A percentile compares a stretch with the other conserved stretches of the same genome.
phyloP scores from a whole-genome alignment of 2,113 vertebrate genomes.

The Nerophis lumbriciformis region DNA sequence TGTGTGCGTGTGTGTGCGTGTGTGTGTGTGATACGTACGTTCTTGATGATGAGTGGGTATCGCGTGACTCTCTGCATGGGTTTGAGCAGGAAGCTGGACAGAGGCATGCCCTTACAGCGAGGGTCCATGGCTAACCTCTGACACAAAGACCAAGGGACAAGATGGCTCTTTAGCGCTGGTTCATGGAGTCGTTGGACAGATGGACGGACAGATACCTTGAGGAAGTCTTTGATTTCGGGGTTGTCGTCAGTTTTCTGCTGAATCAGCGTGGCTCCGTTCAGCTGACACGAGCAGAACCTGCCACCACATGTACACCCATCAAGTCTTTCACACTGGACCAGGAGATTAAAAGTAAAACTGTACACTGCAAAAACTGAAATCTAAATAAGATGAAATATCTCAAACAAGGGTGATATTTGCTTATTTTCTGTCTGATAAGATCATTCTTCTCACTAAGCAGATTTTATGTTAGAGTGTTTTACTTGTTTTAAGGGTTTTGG shows the following conservation, averaged over 20 bases:
- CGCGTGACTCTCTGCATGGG: slow-evolving; percentile 98
- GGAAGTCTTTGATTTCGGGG: slow-evolving; percentile 94
- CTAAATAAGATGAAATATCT: no score
- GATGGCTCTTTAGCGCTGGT: neutral
- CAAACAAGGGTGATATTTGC: no score
- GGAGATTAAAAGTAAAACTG: no score
- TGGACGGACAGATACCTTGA: slow-evolving; percentile 71
- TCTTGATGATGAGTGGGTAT: slow-evolving; percentile 98
- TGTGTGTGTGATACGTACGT: slow-evolving; percentile 70
- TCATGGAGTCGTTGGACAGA: no score
- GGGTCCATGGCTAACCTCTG: slow-evolving; percentile 97
- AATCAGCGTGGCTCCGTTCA: slow-evolving; percentile 94
- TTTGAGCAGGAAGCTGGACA: slow-evolving; percentile 97
- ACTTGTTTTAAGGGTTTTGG: no score
- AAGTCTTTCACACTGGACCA: neutral
- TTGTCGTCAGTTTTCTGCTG: slow-evolving; percentile 97
- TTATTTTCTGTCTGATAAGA: no score
- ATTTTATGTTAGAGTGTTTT: no score
- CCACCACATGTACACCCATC: neutral
- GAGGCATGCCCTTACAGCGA: slow-evolving; percentile 96
- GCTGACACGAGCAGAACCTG: slow-evolving; percentile 94
- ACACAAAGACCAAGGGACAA: slow-evolving; percentile 20
- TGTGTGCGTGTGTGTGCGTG: neutral
- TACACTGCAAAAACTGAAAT: no score
- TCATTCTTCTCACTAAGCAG: no score